Percentiles rank a stretch among this genome's conserved stretches.
Conservation (phyloP, 2,888 invertebrate species). For the Agrochola circellaris region DNA sequence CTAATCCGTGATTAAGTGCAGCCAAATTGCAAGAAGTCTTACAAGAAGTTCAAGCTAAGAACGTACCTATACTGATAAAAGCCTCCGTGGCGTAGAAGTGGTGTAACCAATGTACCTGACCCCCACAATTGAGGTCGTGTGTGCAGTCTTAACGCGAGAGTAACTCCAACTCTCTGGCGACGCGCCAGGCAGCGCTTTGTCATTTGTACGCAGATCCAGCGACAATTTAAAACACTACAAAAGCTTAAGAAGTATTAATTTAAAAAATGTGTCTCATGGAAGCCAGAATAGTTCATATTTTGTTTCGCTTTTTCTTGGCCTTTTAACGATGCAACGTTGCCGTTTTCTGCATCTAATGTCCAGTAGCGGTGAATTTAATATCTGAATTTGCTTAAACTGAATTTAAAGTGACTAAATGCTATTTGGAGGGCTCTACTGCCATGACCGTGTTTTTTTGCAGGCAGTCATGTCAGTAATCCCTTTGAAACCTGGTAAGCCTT, state of each 20-base stretch:
- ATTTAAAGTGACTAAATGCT: background rate
- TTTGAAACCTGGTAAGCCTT: background rate
- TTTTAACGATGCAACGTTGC: background rate
- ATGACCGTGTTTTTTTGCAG: background rate
- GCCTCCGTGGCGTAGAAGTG: background rate
- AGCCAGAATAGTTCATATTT: conserved; percentile 18
- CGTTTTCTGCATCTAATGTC: conserved; percentile 17
- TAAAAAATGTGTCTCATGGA: conserved; percentile 15
- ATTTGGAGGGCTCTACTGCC: too few relatives aligned
- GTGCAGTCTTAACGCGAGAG: conserved; percentile 49
- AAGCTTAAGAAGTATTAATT: conserved; percentile 46
- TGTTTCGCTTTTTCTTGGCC: conserved; percentile 8
- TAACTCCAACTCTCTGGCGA: conserved; percentile 50
- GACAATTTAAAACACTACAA: conserved; percentile 55
- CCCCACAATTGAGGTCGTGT: conserved; percentile 38
- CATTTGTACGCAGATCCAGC: conserved; percentile 48
- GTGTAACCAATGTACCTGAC: conserved; percentile 39
- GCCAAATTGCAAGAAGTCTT: background rate
- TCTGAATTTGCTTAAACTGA: background rate
- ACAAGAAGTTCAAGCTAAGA: background rate
- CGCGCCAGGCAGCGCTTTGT: conserved; percentile 53
- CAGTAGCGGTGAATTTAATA: background rate
- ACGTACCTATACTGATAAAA: conserved; percentile 11
- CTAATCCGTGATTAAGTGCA: background rate
- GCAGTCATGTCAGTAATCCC: background rate